Base-by-base conservation (phyloP, 1,140 invertebrate genomes). In the Ganaspis sp. region DNA sequence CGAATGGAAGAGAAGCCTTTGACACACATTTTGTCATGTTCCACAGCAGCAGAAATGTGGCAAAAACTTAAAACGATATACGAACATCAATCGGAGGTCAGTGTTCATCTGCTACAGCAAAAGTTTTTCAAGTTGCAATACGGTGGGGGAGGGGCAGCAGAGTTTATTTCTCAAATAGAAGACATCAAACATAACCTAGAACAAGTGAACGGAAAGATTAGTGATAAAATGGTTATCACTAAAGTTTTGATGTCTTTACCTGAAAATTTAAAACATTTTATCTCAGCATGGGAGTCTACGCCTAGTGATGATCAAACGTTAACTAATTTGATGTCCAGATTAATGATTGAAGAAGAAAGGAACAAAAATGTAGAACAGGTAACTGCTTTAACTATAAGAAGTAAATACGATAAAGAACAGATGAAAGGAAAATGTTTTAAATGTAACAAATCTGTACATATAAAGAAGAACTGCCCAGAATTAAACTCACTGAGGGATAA, bases 231-330 rank as follows among this genome's bases (percentile, higher is more conserved):
- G 78, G 75, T 88, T 9, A 85, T 90, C 0, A 87, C 85, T 9
- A 88, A 88, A 74, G 83, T 89, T 15, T 54, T 88, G 12, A 84
- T 83, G 79, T 83, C 86, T 9, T 58, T 88, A 9, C 87, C 88
- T n/a, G 23, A 76, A 8, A 19, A 69, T 5, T 84, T 75, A 54
- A 80, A 79, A 6, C 83, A 89, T 76, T 91, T 91, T 73, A 69
- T 85, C 0, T 87, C 79, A 70, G 89, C 87, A 0, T 91, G 89
- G 88, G 87, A 90, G 21, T 85, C 83, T 49, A 83, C 78, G 4
- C 37, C 38, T 21, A 53, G 9, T 2, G 74, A 19, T 38, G 75
- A 85, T 9, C 81, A 82, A 72, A 89, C 83, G 1, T 58, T 83
- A 9, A 76, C 80, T 23, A 80, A 90, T 29, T 69, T 89, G 9